Evolutionary conservation across 2,113 vertebrate genomes (phyloP).

Genomic region (Nibea albiflora): DNA sequence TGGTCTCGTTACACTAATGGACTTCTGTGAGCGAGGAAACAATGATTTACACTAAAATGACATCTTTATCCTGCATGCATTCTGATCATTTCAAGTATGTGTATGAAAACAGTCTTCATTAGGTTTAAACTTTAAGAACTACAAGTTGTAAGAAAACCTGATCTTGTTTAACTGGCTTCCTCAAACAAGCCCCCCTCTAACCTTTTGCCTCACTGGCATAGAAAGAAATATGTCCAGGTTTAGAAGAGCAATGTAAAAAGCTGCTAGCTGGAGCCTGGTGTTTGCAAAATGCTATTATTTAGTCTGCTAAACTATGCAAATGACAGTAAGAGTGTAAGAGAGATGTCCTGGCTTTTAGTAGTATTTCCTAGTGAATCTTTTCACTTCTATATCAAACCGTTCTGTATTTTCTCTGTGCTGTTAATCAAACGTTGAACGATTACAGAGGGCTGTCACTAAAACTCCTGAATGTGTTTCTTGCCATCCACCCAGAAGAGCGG

Average conservation of each 20-base stretch:
- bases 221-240: background rate
- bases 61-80: background rate
- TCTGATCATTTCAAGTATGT: background rate
- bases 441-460: conserved; percentile 5
- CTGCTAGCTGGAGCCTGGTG: background rate
- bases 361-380: background rate
- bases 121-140: background rate
- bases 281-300: background rate
- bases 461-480: conserved; percentile 53
- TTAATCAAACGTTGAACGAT: background rate
- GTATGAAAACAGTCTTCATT: background rate
- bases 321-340: background rate
- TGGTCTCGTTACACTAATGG: background rate
- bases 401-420: background rate
- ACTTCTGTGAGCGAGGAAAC: background rate
- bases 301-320: background rate
- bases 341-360: background rate
- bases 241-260: background rate
- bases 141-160: background rate
- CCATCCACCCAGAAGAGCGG: conserved; percentile 79
- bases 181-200: background rate
- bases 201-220: background rate
- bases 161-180: background rate
- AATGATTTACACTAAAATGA: background rate
- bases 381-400: background rate